Base-by-base conservation (phyloP, 2,888 invertebrate species). In the Danaus chrysippus region DNA sequence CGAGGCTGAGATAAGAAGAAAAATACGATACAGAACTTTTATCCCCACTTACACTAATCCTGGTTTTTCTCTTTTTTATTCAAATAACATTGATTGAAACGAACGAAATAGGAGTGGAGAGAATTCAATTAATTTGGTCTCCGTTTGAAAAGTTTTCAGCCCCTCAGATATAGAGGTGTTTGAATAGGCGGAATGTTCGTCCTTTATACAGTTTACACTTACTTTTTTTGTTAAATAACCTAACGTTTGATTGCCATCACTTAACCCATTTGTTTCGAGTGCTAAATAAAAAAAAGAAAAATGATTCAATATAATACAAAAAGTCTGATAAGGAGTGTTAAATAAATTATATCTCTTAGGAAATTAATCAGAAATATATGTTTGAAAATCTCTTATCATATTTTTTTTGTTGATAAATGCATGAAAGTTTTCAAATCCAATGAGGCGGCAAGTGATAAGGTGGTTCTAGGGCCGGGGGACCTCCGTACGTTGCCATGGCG, bases 381-480 rank as follows among this genome's bases (percentile, higher is more conserved):
- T 34, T 34, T 34, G 23, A 5, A 34, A 6, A 34, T 34, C 23
- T 34, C 23, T 34, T 34, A 34, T 34, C 23, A 5, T 3, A 34
- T 6, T 34, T 34, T 49, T 13, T 10, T 54, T 44, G 10, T 15
- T 49, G n/a, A 19, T 44, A 58, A 54, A 17, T 10, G n/a, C 9
- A 52, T 34, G 44, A 42, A 52, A n/a, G 52, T 41, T 13, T 23
- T 73, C 74, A 76, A 70, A 78, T 78, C 78, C 79, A 79, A 86
- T 85, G 79, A 82, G 76, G 75, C 78, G 79, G 78, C 83, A 87
- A 84, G 85, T 83, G 79, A 82, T 82, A 75, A 79, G 82, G 81
- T 42, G 53, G 42, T 57, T 46, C 43, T 52, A 61, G 60, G 73
- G 76, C 76, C 75, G 74, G 73, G 72, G 76, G 74, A 76, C 78